These are phyloP conservation scores for Esox lucius DNA, from an alignment of 2,797 vertebrate species.

Conservation along the genomic window DNA sequence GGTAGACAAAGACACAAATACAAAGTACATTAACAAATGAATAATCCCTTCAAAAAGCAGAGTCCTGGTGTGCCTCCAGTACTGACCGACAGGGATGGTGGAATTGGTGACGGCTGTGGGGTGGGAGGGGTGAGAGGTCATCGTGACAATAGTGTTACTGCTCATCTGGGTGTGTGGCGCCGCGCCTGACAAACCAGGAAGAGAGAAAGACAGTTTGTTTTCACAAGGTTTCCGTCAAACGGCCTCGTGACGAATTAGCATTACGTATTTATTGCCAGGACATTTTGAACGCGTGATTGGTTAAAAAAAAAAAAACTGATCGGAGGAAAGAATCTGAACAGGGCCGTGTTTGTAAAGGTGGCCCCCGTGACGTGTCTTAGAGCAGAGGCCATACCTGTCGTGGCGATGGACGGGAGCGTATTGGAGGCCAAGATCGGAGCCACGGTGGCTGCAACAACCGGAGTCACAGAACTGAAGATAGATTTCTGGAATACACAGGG, in stretches of 20 bases:
- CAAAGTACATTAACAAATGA: no score
- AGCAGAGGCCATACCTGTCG: slow-evolving; percentile 77
- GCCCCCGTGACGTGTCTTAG: no score
- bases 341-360: no score
- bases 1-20: no score
- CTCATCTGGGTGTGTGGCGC: slow-evolving; percentile 91
- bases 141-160: slow-evolving; percentile 92
- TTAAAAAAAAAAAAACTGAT: no score
- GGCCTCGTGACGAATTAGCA: no score
- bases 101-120: slow-evolving; percentile 95
- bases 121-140: slow-evolving; percentile 97
- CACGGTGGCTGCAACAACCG: slow-evolving; percentile 95
- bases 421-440: slow-evolving; percentile 96
- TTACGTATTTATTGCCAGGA: no score
- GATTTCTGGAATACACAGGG: slow-evolving; percentile 79
- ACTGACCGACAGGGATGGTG: slow-evolving; percentile 95
- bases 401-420: slow-evolving; percentile 89
- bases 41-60: no score
- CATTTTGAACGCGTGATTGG: no score
- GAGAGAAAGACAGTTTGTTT: not conserved
- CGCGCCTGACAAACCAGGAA: slow-evolving; percentile 74
- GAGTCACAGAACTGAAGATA: slow-evolving; percentile 94
- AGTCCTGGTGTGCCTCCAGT: not conserved
- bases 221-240: no score
- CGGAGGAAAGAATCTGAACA: no score